Evolutionary conservation across 2,113 vertebrate species (phyloP), one percentile per base, ranked within the genome.

Genomic region (Corydoras maculifer): DNA sequence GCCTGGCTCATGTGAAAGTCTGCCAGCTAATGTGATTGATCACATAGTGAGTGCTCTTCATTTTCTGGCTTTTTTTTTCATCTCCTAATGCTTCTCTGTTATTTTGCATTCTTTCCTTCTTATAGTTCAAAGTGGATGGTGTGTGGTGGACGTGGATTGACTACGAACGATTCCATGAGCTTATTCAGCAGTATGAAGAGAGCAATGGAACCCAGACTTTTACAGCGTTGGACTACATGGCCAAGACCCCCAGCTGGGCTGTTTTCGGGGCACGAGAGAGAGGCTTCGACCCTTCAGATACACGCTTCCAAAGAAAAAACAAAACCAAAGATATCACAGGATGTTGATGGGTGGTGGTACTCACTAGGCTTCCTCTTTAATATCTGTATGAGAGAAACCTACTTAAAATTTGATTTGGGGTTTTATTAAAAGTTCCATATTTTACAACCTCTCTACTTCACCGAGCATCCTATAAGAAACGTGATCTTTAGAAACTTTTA

Each of bases 111-210:
- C 25, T 61, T 15, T 10, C 54, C 13, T 72, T 12, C 25, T 74
- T 81, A 69, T 81, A 98, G 95, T 98, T 97, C 83, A 95, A 93
- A 87, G 81, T 95, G 11, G 75, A 84, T 0, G 89, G 91, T 0
- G 87, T 93, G 72, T 97, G 96, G 95, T 89, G 87, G 87, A 98
- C 94, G 0, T 98, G 96, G 96, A 98, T 98, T 0, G 75, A 99
- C 86, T 99, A 94, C 0, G 78, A 84, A 25, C 86, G 89, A 4
- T 99, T 98, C 84, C 97, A 96, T 81, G 86, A 92, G 65, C 89
- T 97, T 59, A 77, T 88, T 54, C 79, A 48, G 70, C 82, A 76
- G 3, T 83, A 89, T 0, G 85, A 92, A 55, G 82, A 77, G 2
- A 94, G 90, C 0, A 75, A 83, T 0, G 91, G 91, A 0, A 65